phyloP scores from a whole-genome alignment of 2,113 vertebrate genomes.

The Paradoxurus hermaphroditus region DNA sequence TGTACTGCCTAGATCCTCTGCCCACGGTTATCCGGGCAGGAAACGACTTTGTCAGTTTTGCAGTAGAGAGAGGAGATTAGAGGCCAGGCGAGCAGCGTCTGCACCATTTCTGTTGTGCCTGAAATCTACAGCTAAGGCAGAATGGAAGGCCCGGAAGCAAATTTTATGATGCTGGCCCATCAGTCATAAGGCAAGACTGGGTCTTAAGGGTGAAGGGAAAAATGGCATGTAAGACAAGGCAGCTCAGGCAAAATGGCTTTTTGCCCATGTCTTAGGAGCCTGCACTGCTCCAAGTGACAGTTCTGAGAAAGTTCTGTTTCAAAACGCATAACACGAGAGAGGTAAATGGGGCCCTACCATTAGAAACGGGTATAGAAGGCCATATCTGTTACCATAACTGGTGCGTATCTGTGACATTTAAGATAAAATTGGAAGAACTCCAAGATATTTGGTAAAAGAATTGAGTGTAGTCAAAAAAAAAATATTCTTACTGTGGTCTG shows the following conservation, averaged over 20 bases:
- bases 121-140: not conserved
- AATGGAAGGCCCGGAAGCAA: not conserved
- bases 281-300: not conserved
- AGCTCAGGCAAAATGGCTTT: not conserved
- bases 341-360: not conserved
- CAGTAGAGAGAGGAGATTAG: not conserved
- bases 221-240: not conserved
- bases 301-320: not conserved
- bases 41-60: constrained; percentile 10
- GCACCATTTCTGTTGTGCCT: not conserved
- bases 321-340: not conserved
- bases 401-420: constrained; percentile 12
- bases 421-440: not conserved
- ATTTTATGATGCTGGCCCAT: not conserved
- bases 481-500: not conserved
- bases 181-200: not conserved
- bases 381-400: constrained; percentile 2
- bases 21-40: not conserved
- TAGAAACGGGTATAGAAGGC: not conserved
- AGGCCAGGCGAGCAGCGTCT: not conserved
- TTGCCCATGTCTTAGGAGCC: not conserved
- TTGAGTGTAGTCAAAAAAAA: not conserved
- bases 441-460: constrained; percentile 31
- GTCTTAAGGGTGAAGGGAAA: not conserved
- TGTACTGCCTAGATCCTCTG: not conserved